These are phyloP conservation scores for Tupaia tana DNA, from an alignment of 2,113 vertebrate genomes.

Conservation along the genomic window DNA sequence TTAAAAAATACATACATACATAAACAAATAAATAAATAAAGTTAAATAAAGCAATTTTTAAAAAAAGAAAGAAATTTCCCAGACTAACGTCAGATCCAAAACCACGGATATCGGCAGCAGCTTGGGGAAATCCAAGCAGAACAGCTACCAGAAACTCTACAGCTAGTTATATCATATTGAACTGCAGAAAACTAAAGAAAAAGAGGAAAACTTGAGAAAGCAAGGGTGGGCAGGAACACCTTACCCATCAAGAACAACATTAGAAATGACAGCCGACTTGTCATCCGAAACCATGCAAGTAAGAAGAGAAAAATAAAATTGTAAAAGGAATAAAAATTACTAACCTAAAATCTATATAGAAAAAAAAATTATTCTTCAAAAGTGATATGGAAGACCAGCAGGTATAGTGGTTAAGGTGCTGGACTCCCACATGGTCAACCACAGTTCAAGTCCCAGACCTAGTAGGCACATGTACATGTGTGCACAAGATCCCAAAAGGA, in stretches of 20 bases:
- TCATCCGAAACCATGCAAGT: background rate
- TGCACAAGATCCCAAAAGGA: no score
- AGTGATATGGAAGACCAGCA: background rate
- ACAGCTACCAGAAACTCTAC: background rate
- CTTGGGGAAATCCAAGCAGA: background rate
- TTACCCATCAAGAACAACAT: background rate
- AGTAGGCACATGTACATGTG: no score
- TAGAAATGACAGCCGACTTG: background rate
- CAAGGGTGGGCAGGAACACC: no score
- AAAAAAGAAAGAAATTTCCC: no score
- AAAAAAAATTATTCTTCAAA: background rate
- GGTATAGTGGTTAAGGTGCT: no score
- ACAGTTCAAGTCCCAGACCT: no score
- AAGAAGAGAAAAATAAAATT: background rate
- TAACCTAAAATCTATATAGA: background rate
- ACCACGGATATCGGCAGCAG: background rate
- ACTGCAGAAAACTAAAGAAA: background rate
- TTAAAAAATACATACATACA: no score
- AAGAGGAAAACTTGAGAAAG: background rate
- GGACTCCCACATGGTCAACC: no score
- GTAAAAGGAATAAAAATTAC: background rate
- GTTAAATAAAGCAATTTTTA: no score
- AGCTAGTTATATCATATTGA: background rate
- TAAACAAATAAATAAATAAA: no score
- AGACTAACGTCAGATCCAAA: background rate